Conservation (phyloP, 1,140 invertebrate genomes). For the Episyrphus balteatus region DNA sequence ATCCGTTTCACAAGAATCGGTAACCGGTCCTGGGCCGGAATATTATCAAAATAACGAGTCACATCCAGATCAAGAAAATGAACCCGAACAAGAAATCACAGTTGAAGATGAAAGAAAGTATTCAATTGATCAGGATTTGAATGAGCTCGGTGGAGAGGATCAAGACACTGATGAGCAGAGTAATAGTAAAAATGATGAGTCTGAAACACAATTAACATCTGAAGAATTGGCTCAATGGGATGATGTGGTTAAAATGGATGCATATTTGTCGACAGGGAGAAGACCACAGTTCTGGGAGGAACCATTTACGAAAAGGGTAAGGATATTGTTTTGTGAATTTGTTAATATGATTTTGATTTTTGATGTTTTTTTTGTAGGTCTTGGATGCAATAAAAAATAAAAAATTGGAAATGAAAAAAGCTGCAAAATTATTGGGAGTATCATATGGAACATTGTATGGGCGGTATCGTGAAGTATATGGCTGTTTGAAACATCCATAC, state of each 20-base stretch:
- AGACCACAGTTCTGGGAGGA: conserved; percentile 88
- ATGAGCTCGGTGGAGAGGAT: conserved; percentile 6
- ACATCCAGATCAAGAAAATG: conserved; percentile 11
- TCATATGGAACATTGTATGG: conserved; percentile 83
- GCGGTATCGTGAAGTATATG: conserved; percentile 75
- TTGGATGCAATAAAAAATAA: conserved; percentile 84
- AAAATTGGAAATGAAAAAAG: conserved; percentile 86
- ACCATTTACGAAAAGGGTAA: conserved; percentile 57
- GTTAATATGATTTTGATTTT: not conserved
- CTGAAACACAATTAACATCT: conserved; percentile 29
- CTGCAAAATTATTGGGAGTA: conserved; percentile 75
- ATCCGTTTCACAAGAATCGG: too few species aligned
- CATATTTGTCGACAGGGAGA: conserved; percentile 72
- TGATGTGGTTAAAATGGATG: conserved; percentile 78
- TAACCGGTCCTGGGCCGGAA: too few species aligned
- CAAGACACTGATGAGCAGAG: not conserved
- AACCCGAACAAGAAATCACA: not conserved
- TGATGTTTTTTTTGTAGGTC: conserved; percentile 30
- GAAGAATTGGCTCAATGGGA: conserved; percentile 35
- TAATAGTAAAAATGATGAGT: conserved; percentile 10
- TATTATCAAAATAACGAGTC: not conserved
- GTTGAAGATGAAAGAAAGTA: not conserved
- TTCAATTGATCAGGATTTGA: not conserved
- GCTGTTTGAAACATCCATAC: conserved; percentile 58
- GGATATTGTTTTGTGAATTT: conserved; percentile 2